Percentiles rank a stretch among this genome's conserved stretches.
These are phyloP conservation scores for Ferrisia virgata DNA, from an alignment of 2,888 invertebrate genomes.

Conservation along the genomic window DNA sequence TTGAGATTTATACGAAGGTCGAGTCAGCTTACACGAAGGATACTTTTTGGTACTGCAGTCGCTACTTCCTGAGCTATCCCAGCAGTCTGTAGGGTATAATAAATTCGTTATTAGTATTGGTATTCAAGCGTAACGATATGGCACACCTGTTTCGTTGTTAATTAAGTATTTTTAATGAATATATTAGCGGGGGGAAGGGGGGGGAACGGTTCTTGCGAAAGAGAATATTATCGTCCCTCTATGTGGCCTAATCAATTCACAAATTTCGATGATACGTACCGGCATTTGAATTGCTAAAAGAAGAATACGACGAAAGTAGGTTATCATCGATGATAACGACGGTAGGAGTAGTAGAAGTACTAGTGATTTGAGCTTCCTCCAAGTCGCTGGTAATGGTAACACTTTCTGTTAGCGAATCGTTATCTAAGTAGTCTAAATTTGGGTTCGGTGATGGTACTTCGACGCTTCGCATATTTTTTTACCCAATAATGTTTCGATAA, in stretches of 20 bases:
- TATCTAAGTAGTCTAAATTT: slow-evolving; percentile 5
- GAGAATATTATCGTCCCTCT: too few relatives aligned
- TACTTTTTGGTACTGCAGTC: neutral
- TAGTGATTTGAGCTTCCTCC: neutral
- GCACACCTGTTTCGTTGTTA: neutral
- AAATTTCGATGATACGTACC: neutral
- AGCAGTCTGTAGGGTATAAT: neutral
- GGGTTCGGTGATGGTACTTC: slow-evolving; percentile 11
- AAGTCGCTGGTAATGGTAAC: neutral
- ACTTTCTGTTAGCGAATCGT: slow-evolving; percentile 5
- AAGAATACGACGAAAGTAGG: slow-evolving; percentile 29
- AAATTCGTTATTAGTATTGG: neutral
- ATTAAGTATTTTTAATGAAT: too few relatives aligned
- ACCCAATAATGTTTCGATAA: neutral
- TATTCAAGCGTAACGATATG: neutral
- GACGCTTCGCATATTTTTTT: neutral
- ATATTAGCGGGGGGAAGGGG: too few relatives aligned
- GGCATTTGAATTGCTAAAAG: slow-evolving; percentile 32
- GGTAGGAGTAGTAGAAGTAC: neutral
- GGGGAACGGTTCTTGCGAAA: too few relatives aligned
- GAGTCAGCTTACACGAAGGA: neutral
- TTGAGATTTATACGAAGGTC: neutral
- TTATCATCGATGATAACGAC: slow-evolving; percentile 32
- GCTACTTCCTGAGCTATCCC: slow-evolving; percentile 45
- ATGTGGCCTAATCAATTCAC: neutral